phyloP scores from a whole-genome alignment of 1,140 invertebrate genomes.

The Glossosoma conforme region DNA sequence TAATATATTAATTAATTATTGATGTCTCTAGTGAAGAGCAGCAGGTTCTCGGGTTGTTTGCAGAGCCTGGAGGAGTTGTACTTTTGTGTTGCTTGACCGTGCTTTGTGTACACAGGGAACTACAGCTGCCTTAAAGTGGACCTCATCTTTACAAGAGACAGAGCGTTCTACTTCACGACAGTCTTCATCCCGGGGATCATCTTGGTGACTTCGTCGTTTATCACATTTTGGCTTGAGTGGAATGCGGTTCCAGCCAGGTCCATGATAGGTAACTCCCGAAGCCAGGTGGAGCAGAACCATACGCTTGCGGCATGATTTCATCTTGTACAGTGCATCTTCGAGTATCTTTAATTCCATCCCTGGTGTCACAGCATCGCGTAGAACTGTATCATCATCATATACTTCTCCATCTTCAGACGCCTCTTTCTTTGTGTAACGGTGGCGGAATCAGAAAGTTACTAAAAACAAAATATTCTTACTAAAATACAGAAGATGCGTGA shows the following conservation, averaged over 20 bases:
- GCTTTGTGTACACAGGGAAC: slow-evolving; percentile 61
- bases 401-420: neutral
- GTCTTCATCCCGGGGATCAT: slow-evolving; percentile 89
- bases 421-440: no score
- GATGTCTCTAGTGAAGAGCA: no score
- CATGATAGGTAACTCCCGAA: slow-evolving; percentile 69
- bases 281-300: slow-evolving; percentile 23
- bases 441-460: no score
- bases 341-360: no score
- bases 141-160: slow-evolving; percentile 73
- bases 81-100: no score
- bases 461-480: no score
- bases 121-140: slow-evolving; percentile 86
- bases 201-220: slow-evolving; percentile 85
- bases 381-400: neutral
- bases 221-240: slow-evolving; percentile 90
- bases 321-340: no score
- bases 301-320: neutral
- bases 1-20: no score
- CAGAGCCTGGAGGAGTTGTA: no score
- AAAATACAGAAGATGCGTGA: no score
- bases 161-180: slow-evolving; percentile 85
- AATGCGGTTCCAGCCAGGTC: slow-evolving; percentile 85
- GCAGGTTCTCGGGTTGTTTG: no score
- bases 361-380: neutral